Evolutionary conservation across 2,888 invertebrate species (phyloP), one percentile per base, ranked within the genome.

Genomic region (Elaeidobius kamerunicus): DNA sequence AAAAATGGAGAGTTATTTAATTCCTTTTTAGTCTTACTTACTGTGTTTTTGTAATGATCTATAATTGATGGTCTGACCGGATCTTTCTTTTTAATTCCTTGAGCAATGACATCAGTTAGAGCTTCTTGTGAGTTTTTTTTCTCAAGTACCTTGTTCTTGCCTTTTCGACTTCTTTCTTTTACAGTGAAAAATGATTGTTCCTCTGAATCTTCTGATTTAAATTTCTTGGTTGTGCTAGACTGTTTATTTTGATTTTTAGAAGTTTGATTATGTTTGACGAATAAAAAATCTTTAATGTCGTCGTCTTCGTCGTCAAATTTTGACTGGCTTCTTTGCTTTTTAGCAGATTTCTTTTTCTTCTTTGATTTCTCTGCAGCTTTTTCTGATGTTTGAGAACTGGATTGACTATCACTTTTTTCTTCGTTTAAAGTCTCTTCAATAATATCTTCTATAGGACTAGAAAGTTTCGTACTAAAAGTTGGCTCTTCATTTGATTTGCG

Each of bases 371-470:
- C 32, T 15, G 14, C 40, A 35, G 18, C n/a, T 51, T 57, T 48
- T 16, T 17, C 46, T 30, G 42, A 36, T 3, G 19, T 9, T 44
- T 44, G 43, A 7, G 42, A 46, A 43, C 27, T 53, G 18, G 43
- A 41, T 11, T 43, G 54, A 6, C 23, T 38, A 16, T 54, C 49
- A 27, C 14, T 51, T 34, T 34, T 52, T 44, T 61, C 61, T 55
- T 63, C 61, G 32, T 51, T 58, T 40, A 66, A 46, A 1, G 61
- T 63, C 53, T 67, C 66, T 53, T 62, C 63, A 38, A 66, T 61
- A 35, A 64, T 51, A 38, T 64, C 60, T 53, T 66, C 65, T 52
- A 66, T 63, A 7, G 67, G 63, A 12, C 61, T 59, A 20, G 53
- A 44, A 38, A 66, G 47, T 42, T 56, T 59, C 23, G 65, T 65